phyloP scores from a whole-genome alignment of 2,888 invertebrate genomes.

The Chloroclysta siterata region DNA sequence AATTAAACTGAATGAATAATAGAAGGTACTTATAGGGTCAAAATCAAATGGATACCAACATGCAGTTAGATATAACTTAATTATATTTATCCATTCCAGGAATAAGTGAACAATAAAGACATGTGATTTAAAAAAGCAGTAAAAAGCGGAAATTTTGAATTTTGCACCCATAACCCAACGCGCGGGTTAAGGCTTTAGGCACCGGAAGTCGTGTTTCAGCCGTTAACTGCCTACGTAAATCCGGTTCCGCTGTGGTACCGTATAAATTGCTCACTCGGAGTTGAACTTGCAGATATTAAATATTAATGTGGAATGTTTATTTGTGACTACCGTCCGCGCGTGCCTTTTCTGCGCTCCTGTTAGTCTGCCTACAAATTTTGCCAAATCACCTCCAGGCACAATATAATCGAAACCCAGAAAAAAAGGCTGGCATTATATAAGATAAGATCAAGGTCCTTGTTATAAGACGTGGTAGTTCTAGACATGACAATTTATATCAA shows the following conservation, averaged over 20 bases:
- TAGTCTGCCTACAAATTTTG: no score
- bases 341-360: neutral
- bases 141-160: slow-evolving; percentile 57
- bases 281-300: slow-evolving; percentile 29
- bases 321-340: neutral
- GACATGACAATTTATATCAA: no score
- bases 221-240: slow-evolving; percentile 71
- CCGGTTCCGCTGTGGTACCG: slow-evolving; percentile 68
- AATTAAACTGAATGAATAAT: no score
- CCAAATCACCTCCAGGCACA: no score
- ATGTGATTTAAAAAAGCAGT: neutral
- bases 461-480: no score
- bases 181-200: slow-evolving; percentile 62
- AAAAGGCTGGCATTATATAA: no score
- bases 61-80: no score
- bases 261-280: slow-evolving; percentile 55
- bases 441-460: no score
- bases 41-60: no score
- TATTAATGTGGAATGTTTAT: slow-evolving; percentile 29
- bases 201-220: slow-evolving; percentile 73
- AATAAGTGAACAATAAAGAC: neutral
- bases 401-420: no score
- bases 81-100: neutral
- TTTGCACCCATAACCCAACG: slow-evolving; percentile 53
- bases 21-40: no score